Evolutionary conservation across 1,140 invertebrate genomes (phyloP).

Genomic region (Teleogryllus occipitalis): DNA sequence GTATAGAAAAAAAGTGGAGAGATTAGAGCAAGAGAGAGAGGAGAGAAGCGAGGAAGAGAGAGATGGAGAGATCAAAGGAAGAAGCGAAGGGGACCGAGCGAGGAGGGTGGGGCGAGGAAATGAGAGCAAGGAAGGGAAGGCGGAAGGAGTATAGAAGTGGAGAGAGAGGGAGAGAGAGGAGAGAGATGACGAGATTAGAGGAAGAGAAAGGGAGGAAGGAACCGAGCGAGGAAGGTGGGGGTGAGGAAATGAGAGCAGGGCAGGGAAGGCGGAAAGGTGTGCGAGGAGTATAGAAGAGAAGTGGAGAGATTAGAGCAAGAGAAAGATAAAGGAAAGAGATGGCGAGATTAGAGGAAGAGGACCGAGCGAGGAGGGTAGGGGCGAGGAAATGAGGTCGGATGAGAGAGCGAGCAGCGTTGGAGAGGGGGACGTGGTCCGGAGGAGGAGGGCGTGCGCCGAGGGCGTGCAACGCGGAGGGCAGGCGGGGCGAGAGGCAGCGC

Average conservation of each 20-base stretch:
- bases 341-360: background rate
- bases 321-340: background rate
- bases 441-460: too few species aligned
- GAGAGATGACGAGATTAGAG: background rate
- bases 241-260: background rate
- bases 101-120: too few species aligned
- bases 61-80: background rate
- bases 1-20: too few species aligned
- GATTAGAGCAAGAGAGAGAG: background rate
- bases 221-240: background rate
- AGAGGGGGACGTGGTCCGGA: too few species aligned
- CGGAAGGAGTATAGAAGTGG: background rate
- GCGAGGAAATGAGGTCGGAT: background rate
- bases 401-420: too few species aligned
- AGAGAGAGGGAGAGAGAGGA: background rate
- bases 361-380: background rate
- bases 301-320: constrained; percentile 3
- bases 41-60: background rate
- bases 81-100: background rate
- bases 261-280: too few species aligned
- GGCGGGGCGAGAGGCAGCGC: too few species aligned
- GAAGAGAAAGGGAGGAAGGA: background rate
- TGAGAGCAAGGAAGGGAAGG: background rate
- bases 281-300: background rate
- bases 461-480: too few species aligned